These are phyloP conservation scores for Hedychridium roseum DNA, from an alignment of 2,888 invertebrate species.

Conservation along the genomic window DNA sequence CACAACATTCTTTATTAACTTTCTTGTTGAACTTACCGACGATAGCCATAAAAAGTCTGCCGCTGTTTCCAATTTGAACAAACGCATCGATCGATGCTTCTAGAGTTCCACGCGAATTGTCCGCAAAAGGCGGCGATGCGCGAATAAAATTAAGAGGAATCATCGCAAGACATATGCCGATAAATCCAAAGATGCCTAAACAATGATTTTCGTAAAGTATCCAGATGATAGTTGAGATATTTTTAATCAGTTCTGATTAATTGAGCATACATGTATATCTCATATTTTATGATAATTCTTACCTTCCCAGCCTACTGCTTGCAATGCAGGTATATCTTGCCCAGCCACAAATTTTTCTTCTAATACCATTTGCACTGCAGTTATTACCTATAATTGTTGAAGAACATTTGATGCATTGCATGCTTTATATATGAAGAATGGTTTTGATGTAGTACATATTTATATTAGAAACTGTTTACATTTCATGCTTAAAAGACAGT, in stretches of 20 bases:
- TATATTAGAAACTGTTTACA: neutral
- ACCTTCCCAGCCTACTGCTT: conserved; percentile 96
- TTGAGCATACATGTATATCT: neutral
- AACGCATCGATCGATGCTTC: conserved; percentile 90
- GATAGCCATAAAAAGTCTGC: conserved; percentile 71
- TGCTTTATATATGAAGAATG: conserved; percentile 2
- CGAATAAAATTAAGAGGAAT: conserved; percentile 84
- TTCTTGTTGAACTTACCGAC: conserved; percentile 65
- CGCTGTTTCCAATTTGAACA: conserved; percentile 77
- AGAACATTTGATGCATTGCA: neutral
- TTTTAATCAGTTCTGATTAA: neutral
- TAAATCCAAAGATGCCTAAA: conserved; percentile 74
- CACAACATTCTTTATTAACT: neutral
- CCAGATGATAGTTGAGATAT: conserved; percentile 32
- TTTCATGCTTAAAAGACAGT: conserved; percentile 5
- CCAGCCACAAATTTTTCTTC: conserved; percentile 91
- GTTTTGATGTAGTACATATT: neutral
- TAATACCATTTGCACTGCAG: conserved; percentile 90
- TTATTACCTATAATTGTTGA: conserved; percentile 71
- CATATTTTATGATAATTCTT: conserved; percentile 33
- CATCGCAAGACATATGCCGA: conserved; percentile 70
- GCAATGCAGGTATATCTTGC: conserved; percentile 86
- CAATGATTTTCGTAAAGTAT: neutral
- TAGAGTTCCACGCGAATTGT: conserved; percentile 77
- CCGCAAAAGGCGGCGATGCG: conserved; percentile 78